Evolutionary conservation across 1,140 invertebrate species (phyloP), one percentile per base, ranked within the genome.

Genomic region (Watersipora subatra): DNA sequence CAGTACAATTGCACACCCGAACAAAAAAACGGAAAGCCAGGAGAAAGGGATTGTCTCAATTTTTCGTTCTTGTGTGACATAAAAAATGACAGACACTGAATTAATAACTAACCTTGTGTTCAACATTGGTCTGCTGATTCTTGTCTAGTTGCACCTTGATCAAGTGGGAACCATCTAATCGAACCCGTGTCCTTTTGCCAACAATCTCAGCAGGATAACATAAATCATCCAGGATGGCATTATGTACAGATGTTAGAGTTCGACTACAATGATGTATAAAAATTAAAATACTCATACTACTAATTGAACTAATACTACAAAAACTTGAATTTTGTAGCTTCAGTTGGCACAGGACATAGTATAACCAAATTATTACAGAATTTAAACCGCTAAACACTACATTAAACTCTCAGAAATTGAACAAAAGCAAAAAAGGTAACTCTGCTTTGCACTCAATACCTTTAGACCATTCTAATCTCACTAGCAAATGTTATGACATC

Each of bases 161-260:
- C 26, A 99, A 82, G 71, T 94, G 88, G 55, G 91, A 91, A 29
- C 95, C 95, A 81, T 99, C 95, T 62, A 97, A 82, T 79, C 93
- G 94, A 57, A 98, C 87, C 72, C 95, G 86, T 73, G 95, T 97
- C 68, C 97, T 86, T 82, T 97, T 98, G 74, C 97, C 97, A 65
- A 99, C 94, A 76, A 99, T 98, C 85, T 99, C 97, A 65, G 97
- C 95, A 22, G 97, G 97, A 82, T 91, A 98, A 46, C 98, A 95
- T 67, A 99, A 83, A 83, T 99, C 97, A 77, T 97, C 93, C 58
- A 99, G 82, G 74, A 97, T 91, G 65, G 89, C 88, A 82, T 99
- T 94, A 79, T 99, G 97, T 2, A 99, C 97, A 72, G 92, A 85
- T 62, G 95, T 99, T 66, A 99, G 83, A 46, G 96, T 99, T 72